A percentile compares a stretch with the other conserved stretches of the same genome.
Conservation (phyloP, 2,113 vertebrate species). For the Girardinichthys multiradiatus region DNA sequence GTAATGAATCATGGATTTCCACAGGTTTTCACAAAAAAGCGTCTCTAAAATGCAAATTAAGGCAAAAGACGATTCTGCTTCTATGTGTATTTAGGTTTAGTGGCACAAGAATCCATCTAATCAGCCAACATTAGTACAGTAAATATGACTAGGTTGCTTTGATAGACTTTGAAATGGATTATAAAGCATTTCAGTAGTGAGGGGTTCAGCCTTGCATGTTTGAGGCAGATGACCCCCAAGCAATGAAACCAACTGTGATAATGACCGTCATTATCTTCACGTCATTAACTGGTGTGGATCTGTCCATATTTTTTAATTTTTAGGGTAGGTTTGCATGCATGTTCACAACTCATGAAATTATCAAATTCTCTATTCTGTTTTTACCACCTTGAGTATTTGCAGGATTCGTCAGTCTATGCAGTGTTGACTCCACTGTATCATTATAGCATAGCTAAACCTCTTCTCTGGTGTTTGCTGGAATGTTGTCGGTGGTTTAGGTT, state of each 20-base stretch:
- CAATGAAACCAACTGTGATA: neutral
- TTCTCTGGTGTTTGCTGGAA: neutral
- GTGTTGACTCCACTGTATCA: neutral
- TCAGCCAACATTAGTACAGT: neutral
- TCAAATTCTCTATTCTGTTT: neutral
- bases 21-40: neutral
- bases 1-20: neutral
- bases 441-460: neutral
- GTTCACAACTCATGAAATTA: neutral
- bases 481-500: too few species aligned
- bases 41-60: too few species aligned
- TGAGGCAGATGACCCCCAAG: neutral
- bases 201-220: neutral
- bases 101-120: neutral
- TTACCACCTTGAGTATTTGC: neutral
- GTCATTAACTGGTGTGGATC: neutral
- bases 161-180: neutral
- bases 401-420: neutral
- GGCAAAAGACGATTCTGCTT: neutral
- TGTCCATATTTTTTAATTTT: neutral
- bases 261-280: neutral
- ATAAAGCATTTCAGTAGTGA: too few species aligned
- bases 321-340: neutral
- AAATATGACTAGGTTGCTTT: neutral
- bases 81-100: neutral